These are phyloP conservation scores for Channallabes apus DNA, from an alignment of 2,797 vertebrate genomes.

Conservation along the genomic window DNA sequence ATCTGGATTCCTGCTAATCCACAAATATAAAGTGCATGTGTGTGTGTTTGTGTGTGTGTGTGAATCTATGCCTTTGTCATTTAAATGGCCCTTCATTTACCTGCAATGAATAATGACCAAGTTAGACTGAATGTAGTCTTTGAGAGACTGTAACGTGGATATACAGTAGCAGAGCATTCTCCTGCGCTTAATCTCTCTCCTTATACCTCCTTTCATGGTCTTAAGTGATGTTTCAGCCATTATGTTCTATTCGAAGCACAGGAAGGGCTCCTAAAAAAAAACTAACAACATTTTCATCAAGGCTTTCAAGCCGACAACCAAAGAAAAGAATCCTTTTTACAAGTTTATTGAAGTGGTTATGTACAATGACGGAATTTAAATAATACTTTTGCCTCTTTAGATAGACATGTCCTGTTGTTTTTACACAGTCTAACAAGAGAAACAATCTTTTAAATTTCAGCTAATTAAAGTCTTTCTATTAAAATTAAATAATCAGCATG, in stretches of 20 bases:
- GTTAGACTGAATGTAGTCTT: conserved; percentile 52
- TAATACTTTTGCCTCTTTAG: not conserved
- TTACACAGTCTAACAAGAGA: not conserved
- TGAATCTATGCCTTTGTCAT: conserved; percentile 76
- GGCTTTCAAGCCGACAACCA: conserved; percentile 22
- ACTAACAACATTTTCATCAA: conserved; percentile 32
- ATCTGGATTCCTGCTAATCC: conserved; percentile 65
- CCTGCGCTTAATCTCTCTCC: conserved; percentile 71
- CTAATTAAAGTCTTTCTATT: not conserved
- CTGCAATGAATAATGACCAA: conserved; percentile 66
- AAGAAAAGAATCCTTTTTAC: not conserved
- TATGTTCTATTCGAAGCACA: conserved; percentile 69
- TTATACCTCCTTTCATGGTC: conserved; percentile 72
- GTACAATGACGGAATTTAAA: not conserved
- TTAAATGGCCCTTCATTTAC: conserved; percentile 64
- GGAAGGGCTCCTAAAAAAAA: conserved; percentile 43
- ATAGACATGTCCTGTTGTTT: not conserved
- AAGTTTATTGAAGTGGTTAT: not conserved
- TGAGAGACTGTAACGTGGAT: conserved; percentile 56
- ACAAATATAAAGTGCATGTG: conserved; percentile 48
- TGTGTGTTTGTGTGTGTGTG: conserved; percentile 33
- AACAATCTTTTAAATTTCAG: not conserved
- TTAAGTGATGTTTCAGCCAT: conserved; percentile 68
- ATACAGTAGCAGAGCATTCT: conserved; percentile 67
- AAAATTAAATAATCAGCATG: not conserved